phyloP scores from a whole-genome alignment of 2,888 invertebrate genomes.

The Chirona hameri region DNA sequence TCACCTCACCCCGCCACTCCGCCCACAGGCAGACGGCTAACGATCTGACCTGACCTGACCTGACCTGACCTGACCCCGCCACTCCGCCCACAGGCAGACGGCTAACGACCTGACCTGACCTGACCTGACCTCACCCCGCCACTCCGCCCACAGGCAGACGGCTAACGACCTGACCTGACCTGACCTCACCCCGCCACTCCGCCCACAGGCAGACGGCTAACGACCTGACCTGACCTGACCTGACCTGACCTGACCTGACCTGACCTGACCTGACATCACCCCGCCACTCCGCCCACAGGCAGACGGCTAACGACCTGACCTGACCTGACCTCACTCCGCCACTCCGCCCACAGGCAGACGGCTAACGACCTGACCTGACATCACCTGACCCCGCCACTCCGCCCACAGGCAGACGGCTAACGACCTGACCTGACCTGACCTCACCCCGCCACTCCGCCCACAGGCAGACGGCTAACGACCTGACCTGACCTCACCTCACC shows the following conservation, averaged over 20 bases:
- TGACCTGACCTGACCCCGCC: no score
- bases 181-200: neutral
- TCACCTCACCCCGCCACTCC: neutral
- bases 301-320: no score
- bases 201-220: constrained; percentile 79
- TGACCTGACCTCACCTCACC: neutral
- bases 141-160: no score
- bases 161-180: no score
- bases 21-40: constrained; percentile 79
- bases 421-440: constrained; percentile 65
- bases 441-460: no score
- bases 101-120: neutral
- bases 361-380: no score
- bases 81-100: no score
- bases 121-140: neutral
- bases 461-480: no score
- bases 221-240: constrained; percentile 64
- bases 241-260: no score
- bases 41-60: constrained; percentile 64
- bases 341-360: no score
- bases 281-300: no score
- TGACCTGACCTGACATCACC: neutral
- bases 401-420: constrained; percentile 79
- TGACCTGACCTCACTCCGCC: neutral
- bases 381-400: neutral